Evolutionary conservation across 2,113 vertebrate species (phyloP).

Genomic region (Psephotus haematonotus): DNA sequence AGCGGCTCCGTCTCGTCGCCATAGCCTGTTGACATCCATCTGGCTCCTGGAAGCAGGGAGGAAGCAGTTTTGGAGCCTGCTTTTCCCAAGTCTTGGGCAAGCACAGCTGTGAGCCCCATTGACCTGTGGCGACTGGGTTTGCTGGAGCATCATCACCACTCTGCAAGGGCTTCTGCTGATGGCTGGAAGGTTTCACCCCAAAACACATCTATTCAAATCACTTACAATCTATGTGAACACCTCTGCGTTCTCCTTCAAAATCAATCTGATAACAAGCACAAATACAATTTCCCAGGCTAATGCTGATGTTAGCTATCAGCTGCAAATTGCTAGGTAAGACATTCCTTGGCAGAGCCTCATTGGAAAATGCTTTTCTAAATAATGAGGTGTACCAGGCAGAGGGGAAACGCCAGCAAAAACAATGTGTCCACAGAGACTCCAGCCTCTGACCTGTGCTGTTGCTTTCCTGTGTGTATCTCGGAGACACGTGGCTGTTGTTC

Average conservation of each 20-base stretch:
- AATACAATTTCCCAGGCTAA: not conserved
- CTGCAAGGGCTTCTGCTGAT: not conserved
- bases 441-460: not conserved
- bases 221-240: not conserved
- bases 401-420: not conserved
- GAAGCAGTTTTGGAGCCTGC: not conserved
- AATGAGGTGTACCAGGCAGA: not conserved
- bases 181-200: not conserved
- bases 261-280: not conserved
- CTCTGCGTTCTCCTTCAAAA: not conserved
- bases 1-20: accelerated
- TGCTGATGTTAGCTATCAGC: not conserved
- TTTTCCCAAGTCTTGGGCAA: not conserved
- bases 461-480: not conserved
- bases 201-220: not conserved
- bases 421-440: not conserved
- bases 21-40: not conserved
- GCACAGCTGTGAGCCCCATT: accelerated
- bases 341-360: not conserved
- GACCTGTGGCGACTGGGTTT: accelerated
- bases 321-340: not conserved
- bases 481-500: not conserved
- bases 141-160: accelerated
- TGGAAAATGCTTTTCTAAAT: not conserved
- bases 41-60: not conserved